Base-by-base conservation (phyloP, 2,888 invertebrate genomes). In the Danaus chrysippus region DNA sequence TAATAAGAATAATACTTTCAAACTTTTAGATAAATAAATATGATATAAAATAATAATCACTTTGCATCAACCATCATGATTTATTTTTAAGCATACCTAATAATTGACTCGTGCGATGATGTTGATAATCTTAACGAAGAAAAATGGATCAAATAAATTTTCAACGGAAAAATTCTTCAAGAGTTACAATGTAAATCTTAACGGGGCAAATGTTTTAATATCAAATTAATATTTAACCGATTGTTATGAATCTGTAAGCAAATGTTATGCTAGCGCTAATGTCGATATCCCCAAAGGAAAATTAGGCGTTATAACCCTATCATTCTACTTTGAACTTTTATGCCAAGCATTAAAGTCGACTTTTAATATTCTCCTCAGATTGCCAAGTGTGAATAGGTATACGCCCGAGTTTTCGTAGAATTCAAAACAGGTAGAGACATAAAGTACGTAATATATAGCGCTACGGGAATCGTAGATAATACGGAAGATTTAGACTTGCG, bases 391-490 rank as follows among this genome's bases (percentile, higher is more conserved):
- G 56, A 59, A 63, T 59, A 54, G 44, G 54, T 44, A 41, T 42
- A 52, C 56, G 17, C 17, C 17, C 15, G 49, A 56, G 46, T 59
- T 59, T 59, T 59, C 41, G 59, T 53, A 46, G 59, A 59, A 63
- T 63, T 59, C 63, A 59, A 63, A 63, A 56, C 59, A 63, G 63
- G 44, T n/a, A 49, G 59, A 59, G 3, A 57, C 63, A 60, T 63
- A 59, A 63, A 63, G 57, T 62, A 56, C 58, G 52, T 62, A 57
- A 59, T 63, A 57, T 63, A 59, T 56, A 46, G 46, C 11, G 0
- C 49, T 49, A 17, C 10, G 23, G 10, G 17, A 49, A 49, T 17
- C 49, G 17, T 17, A 49, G 49, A 10, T 15, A 49, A 49, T 49
- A 49, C 17, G 15, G 17, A n/a, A 49, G 49, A 49, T 49, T 49